Evolutionary conservation across 2,888 invertebrate species (phyloP).

Genomic region (Epistrophe eligans): DNA sequence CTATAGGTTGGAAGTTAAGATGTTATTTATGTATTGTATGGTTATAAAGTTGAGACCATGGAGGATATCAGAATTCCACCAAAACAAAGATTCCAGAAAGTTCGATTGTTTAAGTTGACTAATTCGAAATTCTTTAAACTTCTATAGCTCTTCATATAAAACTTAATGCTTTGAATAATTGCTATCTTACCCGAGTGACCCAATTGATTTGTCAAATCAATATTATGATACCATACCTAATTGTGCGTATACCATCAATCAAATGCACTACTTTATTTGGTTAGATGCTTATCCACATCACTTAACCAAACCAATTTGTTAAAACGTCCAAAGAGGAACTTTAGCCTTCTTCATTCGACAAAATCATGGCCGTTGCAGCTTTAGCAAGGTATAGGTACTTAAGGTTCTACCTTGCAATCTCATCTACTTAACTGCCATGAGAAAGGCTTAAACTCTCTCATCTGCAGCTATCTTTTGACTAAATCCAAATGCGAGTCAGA

Average conservation of each 20-base stretch:
- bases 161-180: not conserved
- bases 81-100: not conserved
- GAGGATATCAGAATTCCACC: not conserved
- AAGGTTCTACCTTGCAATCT: conserved; percentile 41
- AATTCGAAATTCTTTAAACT: not conserved
- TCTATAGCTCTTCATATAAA: too few species aligned
- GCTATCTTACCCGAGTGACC: conserved; percentile 23
- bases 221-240: conserved; percentile 20
- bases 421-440: conserved; percentile 58
- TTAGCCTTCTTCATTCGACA: not conserved
- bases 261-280: conserved; percentile 41
- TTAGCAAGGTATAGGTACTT: conserved; percentile 2
- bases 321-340: conserved; percentile 47
- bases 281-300: conserved; percentile 63
- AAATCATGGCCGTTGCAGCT: conserved; percentile 9
- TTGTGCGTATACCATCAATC: conserved; percentile 36
- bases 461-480: conserved; percentile 55
- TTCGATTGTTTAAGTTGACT: not conserved
- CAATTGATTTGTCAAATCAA: conserved; percentile 60
- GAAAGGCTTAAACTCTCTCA: conserved; percentile 72
- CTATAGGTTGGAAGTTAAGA: conserved; percentile 1
- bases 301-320: conserved; percentile 72
- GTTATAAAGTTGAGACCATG: conserved; percentile 1
- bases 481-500: conserved; percentile 38
- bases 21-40: not conserved